Conservation (phyloP, 2,888 invertebrate genomes). For the Thelaira solivaga region DNA sequence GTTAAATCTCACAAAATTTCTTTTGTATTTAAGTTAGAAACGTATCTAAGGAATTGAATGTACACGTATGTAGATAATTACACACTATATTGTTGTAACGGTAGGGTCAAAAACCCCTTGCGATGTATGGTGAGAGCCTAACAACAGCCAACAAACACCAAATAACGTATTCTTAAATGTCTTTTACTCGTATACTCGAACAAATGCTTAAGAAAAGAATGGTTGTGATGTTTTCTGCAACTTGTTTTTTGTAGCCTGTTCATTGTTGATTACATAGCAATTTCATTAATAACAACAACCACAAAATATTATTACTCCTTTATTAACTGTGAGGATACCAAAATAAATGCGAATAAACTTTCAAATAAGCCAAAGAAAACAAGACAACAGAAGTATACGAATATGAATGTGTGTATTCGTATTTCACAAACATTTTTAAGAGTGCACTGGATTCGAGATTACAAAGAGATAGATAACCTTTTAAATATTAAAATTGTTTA, state of each 20-base stretch:
- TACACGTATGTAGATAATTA: slow-evolving; percentile 54
- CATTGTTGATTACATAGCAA: slow-evolving; percentile 38
- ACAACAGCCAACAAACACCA: not conserved
- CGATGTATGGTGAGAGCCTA: not conserved
- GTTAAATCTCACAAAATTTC: too few species aligned
- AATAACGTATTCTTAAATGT: slow-evolving; percentile 17
- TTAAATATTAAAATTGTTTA: too few species aligned
- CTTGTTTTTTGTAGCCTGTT: slow-evolving; percentile 28
- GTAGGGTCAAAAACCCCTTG: slow-evolving; percentile 60
- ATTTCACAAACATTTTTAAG: too few species aligned
- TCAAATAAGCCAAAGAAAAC: not conserved
- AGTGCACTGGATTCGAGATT: too few species aligned
- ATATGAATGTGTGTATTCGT: not conserved
- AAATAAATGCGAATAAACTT: not conserved
- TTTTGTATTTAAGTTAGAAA: not conserved
- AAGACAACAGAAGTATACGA: not conserved
- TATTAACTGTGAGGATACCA: not conserved
- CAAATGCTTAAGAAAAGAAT: not conserved
- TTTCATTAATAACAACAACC: not conserved
- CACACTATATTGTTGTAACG: slow-evolving; percentile 48
- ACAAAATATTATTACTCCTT: not conserved
- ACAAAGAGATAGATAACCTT: too few species aligned
- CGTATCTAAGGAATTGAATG: not conserved
- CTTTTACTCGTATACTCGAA: not conserved
- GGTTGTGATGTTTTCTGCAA: not conserved